These are phyloP conservation scores for Chorisops tibialis DNA, from an alignment of 2,888 invertebrate species.

Conservation along the genomic window DNA sequence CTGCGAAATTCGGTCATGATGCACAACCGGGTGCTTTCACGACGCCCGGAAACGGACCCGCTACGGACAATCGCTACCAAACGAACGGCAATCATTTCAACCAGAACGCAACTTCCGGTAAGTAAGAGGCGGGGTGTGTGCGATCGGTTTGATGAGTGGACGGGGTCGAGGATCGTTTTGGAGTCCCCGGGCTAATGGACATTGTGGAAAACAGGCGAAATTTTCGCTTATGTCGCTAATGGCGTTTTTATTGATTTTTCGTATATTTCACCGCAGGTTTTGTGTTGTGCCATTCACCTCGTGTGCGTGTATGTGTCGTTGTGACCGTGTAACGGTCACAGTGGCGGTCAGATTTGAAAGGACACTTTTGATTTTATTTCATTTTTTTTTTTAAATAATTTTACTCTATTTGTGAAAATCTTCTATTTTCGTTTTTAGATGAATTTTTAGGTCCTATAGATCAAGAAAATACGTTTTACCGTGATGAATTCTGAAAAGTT, in stretches of 20 bases:
- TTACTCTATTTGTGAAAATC: too few species aligned
- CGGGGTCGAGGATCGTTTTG: not conserved
- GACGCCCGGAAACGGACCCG: constrained; percentile 45
- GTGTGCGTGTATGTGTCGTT: constrained; percentile 14
- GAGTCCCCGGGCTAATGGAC: not conserved
- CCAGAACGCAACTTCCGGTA: constrained; percentile 52
- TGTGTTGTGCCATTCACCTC: constrained; percentile 30
- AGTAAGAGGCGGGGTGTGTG: constrained; percentile 35
- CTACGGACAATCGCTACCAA: constrained; percentile 50
- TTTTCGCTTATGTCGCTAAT: constrained; percentile 35
- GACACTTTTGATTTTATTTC: too few species aligned
- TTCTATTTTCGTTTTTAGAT: too few species aligned
- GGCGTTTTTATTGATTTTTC: constrained; percentile 43
- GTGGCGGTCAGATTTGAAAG: too few species aligned
- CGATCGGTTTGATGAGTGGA: not conserved
- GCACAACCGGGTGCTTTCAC: constrained; percentile 50
- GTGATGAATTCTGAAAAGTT: too few species aligned
- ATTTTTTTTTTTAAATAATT: too few species aligned
- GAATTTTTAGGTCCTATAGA: too few species aligned
- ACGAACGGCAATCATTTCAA: constrained; percentile 53
- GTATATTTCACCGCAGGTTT: constrained; percentile 25
- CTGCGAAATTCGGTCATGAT: constrained; percentile 52
- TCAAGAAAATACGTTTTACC: too few species aligned
- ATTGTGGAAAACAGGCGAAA: constrained; percentile 2
- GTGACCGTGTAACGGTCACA: not conserved